These are phyloP conservation scores for Chloroclystis v-ata DNA, from an alignment of 2,888 invertebrate genomes.

Conservation along the genomic window DNA sequence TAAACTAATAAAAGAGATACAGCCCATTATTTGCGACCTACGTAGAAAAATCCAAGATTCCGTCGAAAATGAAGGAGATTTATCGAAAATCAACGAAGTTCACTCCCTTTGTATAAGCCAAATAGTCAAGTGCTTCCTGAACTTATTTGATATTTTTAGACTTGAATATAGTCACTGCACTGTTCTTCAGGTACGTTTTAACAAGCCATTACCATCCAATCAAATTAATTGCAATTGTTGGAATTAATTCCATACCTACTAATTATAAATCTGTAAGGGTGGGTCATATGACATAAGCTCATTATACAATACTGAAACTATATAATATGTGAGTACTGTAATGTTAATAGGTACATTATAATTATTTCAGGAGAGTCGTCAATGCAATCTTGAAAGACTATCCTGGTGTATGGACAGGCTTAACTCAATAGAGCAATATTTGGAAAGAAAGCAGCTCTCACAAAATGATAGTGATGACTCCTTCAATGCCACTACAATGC, in stretches of 20 bases:
- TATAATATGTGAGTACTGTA: too few relatives aligned
- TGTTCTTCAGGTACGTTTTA: conserved; percentile 46
- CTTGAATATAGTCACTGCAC: conserved; percentile 45
- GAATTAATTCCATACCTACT: too few relatives aligned
- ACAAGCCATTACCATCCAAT: too few relatives aligned
- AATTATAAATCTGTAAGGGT: too few relatives aligned
- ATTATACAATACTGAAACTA: too few relatives aligned
- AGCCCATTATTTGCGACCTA: conserved; percentile 47
- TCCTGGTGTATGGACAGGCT: conserved; percentile 62
- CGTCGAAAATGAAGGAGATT: conserved; percentile 29
- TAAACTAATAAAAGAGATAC: conserved; percentile 44
- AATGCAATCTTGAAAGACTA: conserved; percentile 57
- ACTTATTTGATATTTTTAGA: conserved; percentile 59
- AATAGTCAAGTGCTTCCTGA: conserved; percentile 59
- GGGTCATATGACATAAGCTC: too few relatives aligned
- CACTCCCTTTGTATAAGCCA: conserved; percentile 60
- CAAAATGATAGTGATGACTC: conserved; percentile 40
- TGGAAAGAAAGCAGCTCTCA: conserved; percentile 29
- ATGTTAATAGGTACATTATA: too few relatives aligned
- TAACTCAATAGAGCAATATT: conserved; percentile 40
- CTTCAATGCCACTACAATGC: conserved; percentile 52
- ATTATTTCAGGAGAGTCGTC: conserved; percentile 55
- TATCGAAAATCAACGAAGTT: conserved; percentile 46
- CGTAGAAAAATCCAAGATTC: conserved; percentile 39
- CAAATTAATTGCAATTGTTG: too few relatives aligned